Base-by-base conservation (phyloP, 2,797 vertebrate genomes). In the Enoplosus armatus region DNA sequence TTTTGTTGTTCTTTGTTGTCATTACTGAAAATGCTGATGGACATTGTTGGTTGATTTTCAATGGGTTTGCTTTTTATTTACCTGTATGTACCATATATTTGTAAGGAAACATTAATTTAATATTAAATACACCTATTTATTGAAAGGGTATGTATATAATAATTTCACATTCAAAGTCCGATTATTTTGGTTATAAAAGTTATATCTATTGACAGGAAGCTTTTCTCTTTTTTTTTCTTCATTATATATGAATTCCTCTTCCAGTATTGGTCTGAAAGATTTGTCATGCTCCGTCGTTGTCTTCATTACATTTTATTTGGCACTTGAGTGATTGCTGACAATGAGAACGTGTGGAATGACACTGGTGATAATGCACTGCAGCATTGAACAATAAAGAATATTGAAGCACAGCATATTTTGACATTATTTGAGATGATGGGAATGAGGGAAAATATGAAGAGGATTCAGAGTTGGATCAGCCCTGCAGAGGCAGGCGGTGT, bases 301-400 rank as follows among this genome's bases (percentile, higher is more conserved):
- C 78, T 87, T 92, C 86, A 91, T 93, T 83, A 72, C 74, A 77
- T 94, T 93, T 93, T 86, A 88, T 93, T 94, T 94, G 95, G 95
- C 94, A 95, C 94, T 94, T 95, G 89, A 92, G 90, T 94, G 87
- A 93, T 85, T 93, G 87, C 79, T 89, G 87, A 93, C 79, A 86
- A 56, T 89, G 73, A 93, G 80, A 90, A 83, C 78, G 83, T 84
- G 84, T 88, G 86, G 87, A 91, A 89, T 90, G 85, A 86, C 48
- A 79, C 79, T 92, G 90, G 79, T 85, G 84, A 88, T 87, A 76
- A 92, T 90, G 90, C 90, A 92, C 90, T 93, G 89, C 90, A 87
- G 80, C 85, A 92, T 53, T 93, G 87, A 94, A 93, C 92, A 93
- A 95, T 95, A 95, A 95, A 94, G 87, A 94, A 89, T 87, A 92